A percentile compares a stretch with the other conserved stretches of the same genome.
These are phyloP conservation scores for Copidosoma aretas DNA, from an alignment of 2,888 invertebrate genomes.

Conservation along the genomic window DNA sequence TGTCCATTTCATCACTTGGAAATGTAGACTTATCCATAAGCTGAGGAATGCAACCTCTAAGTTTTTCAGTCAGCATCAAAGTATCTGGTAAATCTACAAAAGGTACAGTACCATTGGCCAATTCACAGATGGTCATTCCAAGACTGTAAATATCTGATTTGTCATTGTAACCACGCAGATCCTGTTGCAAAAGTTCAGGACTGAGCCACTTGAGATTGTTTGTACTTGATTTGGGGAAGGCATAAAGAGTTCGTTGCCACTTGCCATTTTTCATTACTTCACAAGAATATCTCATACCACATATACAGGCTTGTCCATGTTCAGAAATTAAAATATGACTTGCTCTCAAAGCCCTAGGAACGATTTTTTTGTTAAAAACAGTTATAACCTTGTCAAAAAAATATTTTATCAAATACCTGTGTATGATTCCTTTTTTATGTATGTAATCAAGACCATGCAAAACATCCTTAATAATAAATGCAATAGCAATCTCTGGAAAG, in stretches of 20 bases:
- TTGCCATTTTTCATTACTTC: slow-evolving; percentile 76
- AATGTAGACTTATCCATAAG: slow-evolving; percentile 77
- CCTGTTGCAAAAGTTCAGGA: slow-evolving; percentile 90
- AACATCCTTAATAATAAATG: slow-evolving; percentile 79
- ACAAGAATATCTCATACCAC: slow-evolving; percentile 82
- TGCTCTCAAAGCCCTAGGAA: slow-evolving; percentile 77
- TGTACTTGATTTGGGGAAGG: slow-evolving; percentile 75
- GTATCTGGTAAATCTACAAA: slow-evolving; percentile 86
- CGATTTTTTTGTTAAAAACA: background rate
- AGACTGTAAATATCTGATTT: slow-evolving; percentile 91
- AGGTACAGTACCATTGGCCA: slow-evolving; percentile 88
- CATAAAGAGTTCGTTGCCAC: slow-evolving; percentile 74
- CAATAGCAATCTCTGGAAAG: slow-evolving; percentile 81
- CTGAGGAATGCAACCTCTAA: slow-evolving; percentile 79
- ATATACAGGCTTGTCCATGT: slow-evolving; percentile 74
- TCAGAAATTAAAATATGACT: slow-evolving; percentile 83
- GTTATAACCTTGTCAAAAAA: background rate
- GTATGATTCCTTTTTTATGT: slow-evolving; percentile 83
- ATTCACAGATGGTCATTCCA: slow-evolving; percentile 86
- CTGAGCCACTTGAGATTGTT: slow-evolving; percentile 88
- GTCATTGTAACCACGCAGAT: slow-evolving; percentile 85
- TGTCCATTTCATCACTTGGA: slow-evolving; percentile 65
- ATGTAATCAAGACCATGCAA: slow-evolving; percentile 83
- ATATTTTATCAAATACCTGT: slow-evolving; percentile 67
- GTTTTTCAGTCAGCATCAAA: slow-evolving; percentile 89